Conservation (phyloP, 2,888 invertebrate genomes). For the Macrophya annulata region DNA sequence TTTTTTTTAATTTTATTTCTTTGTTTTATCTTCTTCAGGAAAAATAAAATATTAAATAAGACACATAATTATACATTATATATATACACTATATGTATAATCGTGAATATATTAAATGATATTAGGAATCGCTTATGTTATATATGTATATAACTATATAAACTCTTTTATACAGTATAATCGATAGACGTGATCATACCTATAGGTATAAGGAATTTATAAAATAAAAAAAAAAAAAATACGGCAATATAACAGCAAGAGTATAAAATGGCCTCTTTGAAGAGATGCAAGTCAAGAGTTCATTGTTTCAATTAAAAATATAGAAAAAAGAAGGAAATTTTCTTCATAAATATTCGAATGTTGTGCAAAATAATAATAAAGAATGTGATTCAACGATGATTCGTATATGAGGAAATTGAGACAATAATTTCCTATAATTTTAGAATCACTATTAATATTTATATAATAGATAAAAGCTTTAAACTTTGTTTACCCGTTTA, state of each 20-base stretch:
- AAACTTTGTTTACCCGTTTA: constrained; percentile 16
- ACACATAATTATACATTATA: constrained; percentile 56
- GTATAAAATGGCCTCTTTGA: constrained; percentile 5
- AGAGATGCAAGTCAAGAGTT: neutral
- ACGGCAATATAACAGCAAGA: constrained; percentile 18
- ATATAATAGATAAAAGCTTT: neutral
- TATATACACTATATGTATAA: constrained; percentile 62
- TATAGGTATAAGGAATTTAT: constrained; percentile 53
- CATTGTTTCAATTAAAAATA: neutral
- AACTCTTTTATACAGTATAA: constrained; percentile 66
- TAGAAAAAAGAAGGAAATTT: neutral
- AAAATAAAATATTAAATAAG: constrained; percentile 62
- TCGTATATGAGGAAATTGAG: neutral
- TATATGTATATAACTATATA: constrained; percentile 57
- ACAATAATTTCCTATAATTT: neutral
- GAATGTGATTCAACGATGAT: neutral
- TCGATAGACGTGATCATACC: constrained; percentile 64
- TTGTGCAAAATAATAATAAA: neutral
- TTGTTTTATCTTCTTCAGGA: neutral
- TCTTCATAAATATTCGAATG: neutral
- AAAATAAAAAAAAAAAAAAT: no score
- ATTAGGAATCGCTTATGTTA: constrained; percentile 65
- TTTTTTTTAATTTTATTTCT: neutral
- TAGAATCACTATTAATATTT: neutral
- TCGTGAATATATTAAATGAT: constrained; percentile 56